Evolutionary conservation across 2,797 vertebrate species (phyloP).

Genomic region (Lagorchestes hirsutus): DNA sequence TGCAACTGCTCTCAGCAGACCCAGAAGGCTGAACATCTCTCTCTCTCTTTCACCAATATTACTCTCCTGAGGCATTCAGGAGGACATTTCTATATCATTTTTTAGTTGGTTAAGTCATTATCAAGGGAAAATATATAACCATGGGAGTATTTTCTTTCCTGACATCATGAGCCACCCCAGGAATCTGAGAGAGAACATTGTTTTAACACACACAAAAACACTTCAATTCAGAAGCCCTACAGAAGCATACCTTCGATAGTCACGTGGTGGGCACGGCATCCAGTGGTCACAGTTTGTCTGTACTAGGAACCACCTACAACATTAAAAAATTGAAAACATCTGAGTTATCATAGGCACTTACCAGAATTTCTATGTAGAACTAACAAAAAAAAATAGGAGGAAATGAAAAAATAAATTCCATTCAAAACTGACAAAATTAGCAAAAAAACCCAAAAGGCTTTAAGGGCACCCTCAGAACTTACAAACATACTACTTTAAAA

Average conservation of each 20-base stretch:
- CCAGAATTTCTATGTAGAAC: background rate
- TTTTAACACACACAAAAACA: background rate
- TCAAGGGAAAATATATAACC: background rate
- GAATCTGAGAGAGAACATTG: background rate
- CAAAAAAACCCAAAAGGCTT: background rate
- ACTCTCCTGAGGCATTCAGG: background rate
- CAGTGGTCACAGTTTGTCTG: constrained; percentile 98
- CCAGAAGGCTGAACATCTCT: background rate
- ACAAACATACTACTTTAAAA: background rate
- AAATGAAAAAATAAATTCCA: background rate
- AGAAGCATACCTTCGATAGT: constrained; percentile 89
- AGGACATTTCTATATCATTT: background rate
- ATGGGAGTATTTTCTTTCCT: background rate
- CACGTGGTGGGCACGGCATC: constrained; percentile 88
- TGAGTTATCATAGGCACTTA: background rate
- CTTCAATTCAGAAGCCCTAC: background rate
- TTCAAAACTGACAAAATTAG: background rate
- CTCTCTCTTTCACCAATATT: background rate
- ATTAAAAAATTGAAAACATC: constrained; percentile 19
- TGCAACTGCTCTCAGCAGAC: background rate
- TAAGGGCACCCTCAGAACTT: background rate
- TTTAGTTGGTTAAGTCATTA: accelerated
- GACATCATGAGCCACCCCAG: background rate
- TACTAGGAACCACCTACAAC: constrained; percentile 93
- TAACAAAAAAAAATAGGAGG: background rate